phyloP scores from a whole-genome alignment of 2,113 vertebrate species.

The Lynx canadensis region DNA sequence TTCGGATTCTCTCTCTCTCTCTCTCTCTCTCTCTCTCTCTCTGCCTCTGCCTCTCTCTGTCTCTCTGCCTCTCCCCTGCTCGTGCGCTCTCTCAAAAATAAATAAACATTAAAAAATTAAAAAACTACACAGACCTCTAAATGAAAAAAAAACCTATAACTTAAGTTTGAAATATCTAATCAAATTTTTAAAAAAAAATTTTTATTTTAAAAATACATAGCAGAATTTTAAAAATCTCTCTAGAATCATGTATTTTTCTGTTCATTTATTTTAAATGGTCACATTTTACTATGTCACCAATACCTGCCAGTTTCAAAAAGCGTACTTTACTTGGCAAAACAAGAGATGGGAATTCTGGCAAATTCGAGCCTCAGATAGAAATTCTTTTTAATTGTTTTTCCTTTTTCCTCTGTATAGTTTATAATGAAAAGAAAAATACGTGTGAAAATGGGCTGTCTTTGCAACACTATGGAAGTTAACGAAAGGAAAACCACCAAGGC shows the following conservation, averaged over 20 bases:
- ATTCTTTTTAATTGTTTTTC: background rate
- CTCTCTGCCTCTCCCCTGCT: too few relatives aligned
- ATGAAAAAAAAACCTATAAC: background rate
- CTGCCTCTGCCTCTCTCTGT: too few relatives aligned
- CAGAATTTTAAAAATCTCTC: background rate
- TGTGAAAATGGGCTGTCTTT: background rate
- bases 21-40: too few relatives aligned
- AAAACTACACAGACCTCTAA: background rate
- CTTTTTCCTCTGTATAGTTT: background rate
- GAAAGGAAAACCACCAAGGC: background rate
- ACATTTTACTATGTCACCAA: conserved; percentile 19
- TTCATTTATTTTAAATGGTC: conserved; percentile 12
- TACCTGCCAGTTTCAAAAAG: background rate
- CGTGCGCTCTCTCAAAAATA: too few relatives aligned
- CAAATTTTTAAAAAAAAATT: background rate
- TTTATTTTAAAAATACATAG: background rate
- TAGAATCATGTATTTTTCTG: background rate
- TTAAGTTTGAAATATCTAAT: conserved; percentile 23
- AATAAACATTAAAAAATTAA: too few relatives aligned
- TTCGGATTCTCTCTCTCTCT: too few relatives aligned
- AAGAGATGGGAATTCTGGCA: background rate
- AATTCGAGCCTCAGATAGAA: background rate
- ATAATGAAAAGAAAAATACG: background rate
- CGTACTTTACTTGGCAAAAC: background rate
- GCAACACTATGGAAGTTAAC: background rate